Conservation (phyloP, 2,797 vertebrate species). For the Schizopygopsis pylzovi region DNA sequence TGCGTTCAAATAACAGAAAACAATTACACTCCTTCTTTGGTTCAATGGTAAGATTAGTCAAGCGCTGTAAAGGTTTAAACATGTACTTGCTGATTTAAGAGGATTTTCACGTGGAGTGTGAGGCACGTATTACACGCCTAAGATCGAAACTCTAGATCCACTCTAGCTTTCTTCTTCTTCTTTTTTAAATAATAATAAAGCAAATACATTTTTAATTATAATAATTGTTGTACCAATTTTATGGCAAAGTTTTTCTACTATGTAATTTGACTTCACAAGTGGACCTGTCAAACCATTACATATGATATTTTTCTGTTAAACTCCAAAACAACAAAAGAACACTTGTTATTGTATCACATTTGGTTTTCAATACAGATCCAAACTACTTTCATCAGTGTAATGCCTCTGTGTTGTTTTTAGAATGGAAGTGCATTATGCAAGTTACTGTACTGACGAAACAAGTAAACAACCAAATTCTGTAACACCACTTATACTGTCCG, state of each 20-base stretch:
- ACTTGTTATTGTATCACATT: not conserved
- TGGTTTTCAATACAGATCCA: not conserved
- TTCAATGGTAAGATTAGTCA: slow-evolving; percentile 46
- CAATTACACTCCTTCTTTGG: slow-evolving; percentile 52
- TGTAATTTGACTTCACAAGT: not conserved
- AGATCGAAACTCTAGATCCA: not conserved
- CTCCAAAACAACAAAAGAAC: not conserved
- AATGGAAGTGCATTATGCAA: not conserved
- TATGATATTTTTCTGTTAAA: not conserved
- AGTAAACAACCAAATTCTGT: not conserved
- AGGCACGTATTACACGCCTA: slow-evolving; percentile 45
- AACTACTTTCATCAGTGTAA: not conserved
- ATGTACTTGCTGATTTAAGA: slow-evolving; percentile 53
- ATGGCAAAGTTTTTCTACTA: not conserved
- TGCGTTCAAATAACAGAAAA: slow-evolving; percentile 37
- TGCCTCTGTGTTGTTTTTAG: not conserved
- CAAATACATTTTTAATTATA: not conserved
- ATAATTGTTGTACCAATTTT: not conserved
- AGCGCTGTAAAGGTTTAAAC: slow-evolving; percentile 44
- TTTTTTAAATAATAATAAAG: not conserved
- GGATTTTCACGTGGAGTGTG: slow-evolving; percentile 50
- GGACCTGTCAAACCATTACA: not conserved
- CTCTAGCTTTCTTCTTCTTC: not conserved
- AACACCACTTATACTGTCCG: not conserved
- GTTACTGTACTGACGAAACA: not conserved